A percentile compares a stretch with the other conserved stretches of the same genome.
phyloP scores from a whole-genome alignment of 2,113 vertebrate genomes.

The Sylvietta virens region DNA sequence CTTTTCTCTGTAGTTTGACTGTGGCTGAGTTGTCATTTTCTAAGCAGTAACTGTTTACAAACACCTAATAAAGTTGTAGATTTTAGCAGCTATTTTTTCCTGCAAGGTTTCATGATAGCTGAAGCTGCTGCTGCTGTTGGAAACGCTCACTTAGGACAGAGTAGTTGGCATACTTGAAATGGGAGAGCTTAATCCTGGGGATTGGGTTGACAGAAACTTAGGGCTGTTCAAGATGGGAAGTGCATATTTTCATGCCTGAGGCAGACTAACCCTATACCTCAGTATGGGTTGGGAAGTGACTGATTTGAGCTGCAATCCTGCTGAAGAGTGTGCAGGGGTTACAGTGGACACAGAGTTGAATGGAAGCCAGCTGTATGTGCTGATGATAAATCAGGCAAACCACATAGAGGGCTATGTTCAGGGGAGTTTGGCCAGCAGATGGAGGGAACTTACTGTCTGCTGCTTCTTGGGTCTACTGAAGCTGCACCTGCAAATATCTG shows the following conservation, averaged over 20 bases:
- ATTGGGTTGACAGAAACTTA: neutral
- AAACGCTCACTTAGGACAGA: neutral
- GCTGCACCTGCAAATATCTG: neutral
- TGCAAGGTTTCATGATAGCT: neutral
- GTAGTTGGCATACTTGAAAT: neutral
- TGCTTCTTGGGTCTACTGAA: neutral
- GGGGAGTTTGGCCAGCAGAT: neutral
- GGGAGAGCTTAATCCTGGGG: neutral
- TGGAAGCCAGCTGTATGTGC: neutral
- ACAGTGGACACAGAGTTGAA: neutral
- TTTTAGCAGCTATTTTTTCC: neutral
- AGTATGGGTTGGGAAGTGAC: neutral
- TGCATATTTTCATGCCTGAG: neutral
- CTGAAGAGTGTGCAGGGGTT: neutral
- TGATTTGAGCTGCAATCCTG: neutral
- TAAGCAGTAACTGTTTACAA: neutral
- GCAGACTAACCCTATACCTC: neutral
- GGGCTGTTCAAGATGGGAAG: neutral
- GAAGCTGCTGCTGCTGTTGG: neutral
- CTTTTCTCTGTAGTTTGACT: neutral
- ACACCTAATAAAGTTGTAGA: neutral
- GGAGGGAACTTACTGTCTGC: neutral
- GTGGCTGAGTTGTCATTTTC: neutral
- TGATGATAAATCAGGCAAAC: neutral
- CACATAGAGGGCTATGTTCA: fast-evolving